Evolutionary conservation across 2,113 vertebrate species (phyloP), one percentile per base, ranked within the genome.

Genomic region (Corythaeola cristata): DNA sequence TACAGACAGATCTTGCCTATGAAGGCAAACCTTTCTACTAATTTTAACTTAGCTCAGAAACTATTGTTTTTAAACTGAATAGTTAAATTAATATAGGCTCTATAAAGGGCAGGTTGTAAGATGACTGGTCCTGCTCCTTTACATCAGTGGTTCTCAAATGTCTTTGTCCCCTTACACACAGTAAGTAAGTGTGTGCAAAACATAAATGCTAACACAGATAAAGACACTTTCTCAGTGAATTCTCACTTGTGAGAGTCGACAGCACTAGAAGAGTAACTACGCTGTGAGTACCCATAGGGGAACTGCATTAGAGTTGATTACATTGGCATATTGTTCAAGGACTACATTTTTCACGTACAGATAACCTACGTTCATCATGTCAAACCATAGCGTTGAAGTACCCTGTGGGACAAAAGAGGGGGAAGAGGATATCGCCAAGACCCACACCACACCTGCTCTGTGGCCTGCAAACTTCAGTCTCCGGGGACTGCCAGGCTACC

Each of bases 341-440:
- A 63, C 12, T 60, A 4, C 4, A 18, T 74, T 86, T 66, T 84
- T 68, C 44, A 44, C 0, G 10, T 15, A 56, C 27, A 39, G 30
- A 69, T 30, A 58, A 93, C 24, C 59, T 22, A 16, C 21, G 28
- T 23, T 32, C 41, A 39, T 21, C 49, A 33, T 0, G 0, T 30
- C 80, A 90, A 66, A 85, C 18, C 2, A 3, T 0, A 23, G n/a
- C 2, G 1, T 1, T 52, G 37, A 52, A 55, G 62, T 5, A 78
- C 30, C 24, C 52, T 33, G 47, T 5, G 52, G 28, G 33, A 86
- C 26, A 58, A 21, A 56, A 28, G 8, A 69, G 1, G 3, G 13
- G 12, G n/a, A 80, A 80, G 20, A 83, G 14, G 52, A 33, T 30
- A 63, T 6, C 44, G 44, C 72, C 55, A 4, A 0, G 0, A 52